Percentiles rank a stretch among this genome's conserved stretches.
Evolutionary conservation across 1,140 invertebrate genomes (phyloP).

Genomic region (Grapholita molesta): DNA sequence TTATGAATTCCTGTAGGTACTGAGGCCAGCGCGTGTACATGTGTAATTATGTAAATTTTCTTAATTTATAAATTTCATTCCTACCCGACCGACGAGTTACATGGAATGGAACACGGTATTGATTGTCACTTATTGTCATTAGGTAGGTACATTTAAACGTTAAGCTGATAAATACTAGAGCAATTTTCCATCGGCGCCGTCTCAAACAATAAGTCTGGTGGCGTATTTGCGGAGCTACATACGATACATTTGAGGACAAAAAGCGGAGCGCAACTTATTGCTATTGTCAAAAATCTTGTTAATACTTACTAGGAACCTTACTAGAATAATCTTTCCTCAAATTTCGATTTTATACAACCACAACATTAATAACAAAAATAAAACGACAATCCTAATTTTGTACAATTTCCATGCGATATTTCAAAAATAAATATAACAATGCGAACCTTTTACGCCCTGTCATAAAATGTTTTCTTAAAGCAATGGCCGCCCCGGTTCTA

Average conservation of each 20-base stretch:
- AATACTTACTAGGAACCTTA: too few relatives aligned
- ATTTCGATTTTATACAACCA: conserved; percentile 50
- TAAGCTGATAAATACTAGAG: conserved; percentile 13
- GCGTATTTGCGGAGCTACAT: conserved; percentile 62
- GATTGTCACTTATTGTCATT: too few relatives aligned
- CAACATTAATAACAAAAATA: conserved; percentile 39
- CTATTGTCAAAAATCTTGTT: conserved; percentile 65
- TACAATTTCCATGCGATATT: conserved; percentile 8
- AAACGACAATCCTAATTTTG: background rate
- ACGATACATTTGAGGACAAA: conserved; percentile 70
- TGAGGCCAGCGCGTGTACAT: background rate
- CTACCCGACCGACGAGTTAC: background rate
- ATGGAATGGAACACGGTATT: background rate
- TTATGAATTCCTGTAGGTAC: too few relatives aligned
- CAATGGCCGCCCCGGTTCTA: conserved; percentile 19
- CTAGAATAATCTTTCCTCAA: too few relatives aligned
- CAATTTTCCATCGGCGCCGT: conserved; percentile 53
- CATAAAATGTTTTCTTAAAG: background rate
- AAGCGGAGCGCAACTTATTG: too few relatives aligned
- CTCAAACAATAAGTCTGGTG: conserved; percentile 62
- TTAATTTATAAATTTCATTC: background rate
- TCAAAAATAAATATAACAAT: background rate
- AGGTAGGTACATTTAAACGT: too few relatives aligned
- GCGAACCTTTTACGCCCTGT: background rate
- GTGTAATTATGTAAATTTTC: background rate